Evolutionary conservation across 2,797 vertebrate species (phyloP), one percentile per base, ranked within the genome.

Genomic region (Diglossa cyanea): DNA sequence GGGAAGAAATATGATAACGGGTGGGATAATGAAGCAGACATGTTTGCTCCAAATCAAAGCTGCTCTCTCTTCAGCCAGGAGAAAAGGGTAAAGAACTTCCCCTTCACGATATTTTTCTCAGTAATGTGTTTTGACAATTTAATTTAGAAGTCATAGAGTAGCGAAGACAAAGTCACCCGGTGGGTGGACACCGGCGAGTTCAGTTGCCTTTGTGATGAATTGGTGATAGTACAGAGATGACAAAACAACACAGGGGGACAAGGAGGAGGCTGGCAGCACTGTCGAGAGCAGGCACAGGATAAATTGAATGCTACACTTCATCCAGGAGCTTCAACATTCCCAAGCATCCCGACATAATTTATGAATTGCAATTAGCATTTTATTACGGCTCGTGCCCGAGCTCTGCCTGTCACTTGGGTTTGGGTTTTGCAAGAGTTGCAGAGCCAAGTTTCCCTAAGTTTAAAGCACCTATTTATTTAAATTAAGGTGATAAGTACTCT

Each of bases 71-170:
- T 79, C 50, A 60, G 89, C 58, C 3, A 37, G 82, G 82, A 94
- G 94, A 94, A 88, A 75, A 96, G 88, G 91, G 92, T 83, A 25
- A 83, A 82, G 91, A 89, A 91, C 94, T 96, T 87, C 54, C 90
- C 86, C 78, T 83, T n/a, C 12, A 0, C 10, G 37, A 91, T 91
- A 90, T 95, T 95, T 93, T 74, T 96, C 95, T 91, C 90, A 1
- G 65, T 95, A 96, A 97, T 96, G 73, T 48, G 79, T 96, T 96
- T 96, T 96, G 95, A 96, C 96, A 97, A 96, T 97, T 96, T 96
- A 96, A 97, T 97, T 96, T 92, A 73, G 93, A 71, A 97, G 96
- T 95, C 96, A 96, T 87, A 93, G 93, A 95, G 93, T 37, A 79
- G 94, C 30, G 25, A 84, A 95, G 96, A 96, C 95, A 95, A 95